These are phyloP conservation scores for Ameiurus melas DNA, from an alignment of 2,113 vertebrate genomes.

Conservation along the genomic window DNA sequence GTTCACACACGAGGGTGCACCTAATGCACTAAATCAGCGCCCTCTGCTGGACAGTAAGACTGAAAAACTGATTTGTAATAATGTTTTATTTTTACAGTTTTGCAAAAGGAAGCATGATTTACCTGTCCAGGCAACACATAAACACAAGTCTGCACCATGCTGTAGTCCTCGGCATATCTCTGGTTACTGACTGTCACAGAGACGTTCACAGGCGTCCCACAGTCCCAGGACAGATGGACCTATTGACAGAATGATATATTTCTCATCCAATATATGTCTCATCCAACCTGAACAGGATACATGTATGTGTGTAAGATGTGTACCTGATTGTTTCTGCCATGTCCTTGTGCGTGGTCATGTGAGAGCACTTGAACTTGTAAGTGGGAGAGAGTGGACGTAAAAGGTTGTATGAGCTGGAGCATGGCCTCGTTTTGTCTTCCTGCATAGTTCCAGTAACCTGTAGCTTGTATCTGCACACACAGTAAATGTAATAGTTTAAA, in stretches of 20 bases:
- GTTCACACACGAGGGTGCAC: too few relatives aligned
- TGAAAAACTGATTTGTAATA: not conserved
- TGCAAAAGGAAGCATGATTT: not conserved
- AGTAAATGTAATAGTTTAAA: not conserved
- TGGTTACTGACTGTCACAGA: slow-evolving; percentile 69
- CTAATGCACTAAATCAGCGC: not conserved
- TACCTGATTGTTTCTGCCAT: slow-evolving; percentile 72
- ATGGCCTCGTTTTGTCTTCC: slow-evolving; percentile 61
- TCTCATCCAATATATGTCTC: not conserved
- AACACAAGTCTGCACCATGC: slow-evolving; percentile 72
- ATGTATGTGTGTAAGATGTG: not conserved
- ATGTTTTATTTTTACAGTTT: not conserved
- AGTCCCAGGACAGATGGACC: slow-evolving; percentile 73
- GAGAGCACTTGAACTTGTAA: slow-evolving; percentile 67
- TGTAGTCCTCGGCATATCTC: slow-evolving; percentile 58
- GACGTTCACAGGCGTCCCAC: slow-evolving; percentile 68
- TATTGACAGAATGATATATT: slow-evolving; percentile 47
- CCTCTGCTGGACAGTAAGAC: not conserved
- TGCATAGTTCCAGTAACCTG: slow-evolving; percentile 68
- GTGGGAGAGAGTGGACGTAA: slow-evolving; percentile 67
- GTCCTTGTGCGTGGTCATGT: slow-evolving; percentile 52
- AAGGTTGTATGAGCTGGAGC: slow-evolving; percentile 71
- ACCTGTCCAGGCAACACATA: slow-evolving; percentile 74
- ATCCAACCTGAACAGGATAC: not conserved
- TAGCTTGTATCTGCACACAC: slow-evolving; percentile 63